Evolutionary conservation across 2,113 vertebrate genomes (phyloP), one percentile per base, ranked within the genome.

Genomic region (Alethe diademata): DNA sequence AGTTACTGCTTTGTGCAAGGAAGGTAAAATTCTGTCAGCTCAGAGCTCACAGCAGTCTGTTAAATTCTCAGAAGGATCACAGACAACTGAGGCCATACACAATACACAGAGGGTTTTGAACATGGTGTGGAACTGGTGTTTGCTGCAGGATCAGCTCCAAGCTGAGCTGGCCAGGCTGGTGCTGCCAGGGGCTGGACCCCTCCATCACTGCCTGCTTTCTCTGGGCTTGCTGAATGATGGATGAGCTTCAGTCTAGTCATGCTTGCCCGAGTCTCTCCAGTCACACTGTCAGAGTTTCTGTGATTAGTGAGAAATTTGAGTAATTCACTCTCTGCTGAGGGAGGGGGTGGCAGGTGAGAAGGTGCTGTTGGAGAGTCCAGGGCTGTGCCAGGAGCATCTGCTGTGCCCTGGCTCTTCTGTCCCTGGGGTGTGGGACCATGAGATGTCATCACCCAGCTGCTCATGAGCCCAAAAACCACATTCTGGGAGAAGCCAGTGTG

Each of bases 181-280:
- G 58, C 1, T 26, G 71, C 51, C 51, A 23, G 86, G 8, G 35
- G 14, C 19, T 56, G 61, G 29, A 7, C 22, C 33, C 42, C 25
- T 40, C 53, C 75, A 35, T n/a, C 60, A 11, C 75, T 35, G 36
- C 25, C 9, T 5, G 24, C 19, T 22, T 35, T 35, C 56, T 18
- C 31, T 57, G 7, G 6, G 7, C 53, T 33, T 31, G 5, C 50
- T 54, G 56, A 6, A 1, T 20, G 40, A 50, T 5, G 8, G 50
- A 16, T 47, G 66, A 38, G 29, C 57, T 74, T 38, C n/a, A 12
- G 35, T 11, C 3, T 1, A 5, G 35, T 28, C 57, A 6, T 33
- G 19, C 48, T 29, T 48, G 26, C 29, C 51, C 0, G 0, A 9
- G 6, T n/a, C 40, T 19, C 11, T 62, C 13, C 65, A 40, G 0